phyloP scores from a whole-genome alignment of 2,113 vertebrate species.

The Pseudorhombus dupliciocellatus region DNA sequence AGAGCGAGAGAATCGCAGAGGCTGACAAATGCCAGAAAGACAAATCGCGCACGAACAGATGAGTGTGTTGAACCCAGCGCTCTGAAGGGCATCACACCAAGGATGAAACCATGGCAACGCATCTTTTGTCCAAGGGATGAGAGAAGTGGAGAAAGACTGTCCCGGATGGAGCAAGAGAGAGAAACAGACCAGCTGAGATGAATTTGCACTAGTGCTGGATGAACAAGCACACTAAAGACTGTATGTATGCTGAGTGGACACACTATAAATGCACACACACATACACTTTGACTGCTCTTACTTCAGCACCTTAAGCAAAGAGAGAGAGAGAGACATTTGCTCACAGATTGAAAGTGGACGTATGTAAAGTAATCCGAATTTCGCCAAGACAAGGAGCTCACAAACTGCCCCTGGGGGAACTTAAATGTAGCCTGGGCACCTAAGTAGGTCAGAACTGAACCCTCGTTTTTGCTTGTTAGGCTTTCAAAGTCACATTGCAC shows the following conservation, averaged over 20 bases:
- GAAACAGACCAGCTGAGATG: constrained; percentile 77
- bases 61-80: constrained; percentile 60
- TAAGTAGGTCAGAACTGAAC: constrained; percentile 68
- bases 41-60: constrained; percentile 55
- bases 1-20: constrained; percentile 28
- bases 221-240: constrained; percentile 78
- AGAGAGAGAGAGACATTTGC: constrained; percentile 46
- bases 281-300: constrained; percentile 63
- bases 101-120: constrained; percentile 77
- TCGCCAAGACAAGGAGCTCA: constrained; percentile 52
- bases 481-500: constrained; percentile 77
- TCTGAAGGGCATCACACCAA: constrained; percentile 72
- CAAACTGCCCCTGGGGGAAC: constrained; percentile 34
- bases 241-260: constrained; percentile 69
- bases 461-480: constrained; percentile 62
- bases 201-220: constrained; percentile 82
- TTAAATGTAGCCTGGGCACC: constrained; percentile 58
- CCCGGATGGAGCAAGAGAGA: constrained; percentile 36
- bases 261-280: constrained; percentile 67
- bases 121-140: constrained; percentile 70
- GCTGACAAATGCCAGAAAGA: constrained; percentile 56
- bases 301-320: constrained; percentile 77
- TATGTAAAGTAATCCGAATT: constrained; percentile 55
- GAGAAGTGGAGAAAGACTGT: constrained; percentile 51
- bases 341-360: constrained; percentile 47